Evolutionary conservation across 2,113 vertebrate species (phyloP), one percentile per base, ranked within the genome.

Genomic region (Panthera tigris): DNA sequence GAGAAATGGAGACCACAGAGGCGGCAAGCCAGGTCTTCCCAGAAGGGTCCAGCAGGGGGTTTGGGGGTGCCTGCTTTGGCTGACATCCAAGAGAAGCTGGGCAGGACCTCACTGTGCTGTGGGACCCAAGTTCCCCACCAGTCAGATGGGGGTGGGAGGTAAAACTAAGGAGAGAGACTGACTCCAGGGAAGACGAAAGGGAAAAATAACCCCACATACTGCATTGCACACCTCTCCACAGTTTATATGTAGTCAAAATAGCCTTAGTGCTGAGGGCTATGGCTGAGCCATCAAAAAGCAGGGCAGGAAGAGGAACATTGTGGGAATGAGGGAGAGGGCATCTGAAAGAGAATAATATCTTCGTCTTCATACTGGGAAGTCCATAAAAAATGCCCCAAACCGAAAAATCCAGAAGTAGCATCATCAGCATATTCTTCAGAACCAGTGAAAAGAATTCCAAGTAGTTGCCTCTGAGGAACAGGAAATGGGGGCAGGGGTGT

Each of bases 401-500:
- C 31, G 61, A 90, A 84, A 91, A 94, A 33, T 13, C 48, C 92
- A 73, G 69, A 85, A 93, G 29, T 16, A 31, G 15, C 87, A 18
- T 3, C 65, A 63, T 94, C 95, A 97, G 92, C 95, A 66, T 36
- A 45, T 41, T 92, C 27, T 65, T 83, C 41, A 85, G 36, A 93
- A 89, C 74, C 82, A 41, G 81, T 92, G 31, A 57, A 89, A 41
- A 90, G 61, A 83, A 27, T 84, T 95, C 52, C 84, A 85, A 88
- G n/a, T 15, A 7, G 36, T 41, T 11, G 45, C 31, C 19, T 73
- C 45, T 52, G 33, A 94, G 91, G 45, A 94, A 71, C 57, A 95
- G 97, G 96, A 98, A 98, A 69, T n/a, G 7, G 65, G 79, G 68
- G 55, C 0, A 18, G 82, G 9, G 36, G 19, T 68, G 63, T 63